These are phyloP conservation scores for Eudasyphora cyanicolor DNA, from an alignment of 2,888 invertebrate genomes.

Conservation along the genomic window DNA sequence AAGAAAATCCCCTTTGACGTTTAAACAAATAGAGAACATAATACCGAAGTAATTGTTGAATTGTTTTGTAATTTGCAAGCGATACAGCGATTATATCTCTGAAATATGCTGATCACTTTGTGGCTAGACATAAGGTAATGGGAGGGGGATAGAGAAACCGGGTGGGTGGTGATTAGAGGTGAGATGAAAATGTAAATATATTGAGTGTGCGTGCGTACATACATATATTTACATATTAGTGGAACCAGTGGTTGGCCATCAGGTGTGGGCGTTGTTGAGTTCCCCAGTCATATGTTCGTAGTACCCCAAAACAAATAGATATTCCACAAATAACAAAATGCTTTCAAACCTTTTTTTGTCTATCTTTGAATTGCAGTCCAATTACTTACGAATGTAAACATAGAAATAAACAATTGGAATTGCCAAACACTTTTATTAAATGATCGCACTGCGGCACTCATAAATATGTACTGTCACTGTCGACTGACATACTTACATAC, in stretches of 20 bases:
- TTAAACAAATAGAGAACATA: too few relatives aligned
- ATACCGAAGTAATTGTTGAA: too few relatives aligned
- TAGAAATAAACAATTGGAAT: constrained; percentile 26
- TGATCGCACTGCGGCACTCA: constrained; percentile 26
- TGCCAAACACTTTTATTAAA: constrained; percentile 36
- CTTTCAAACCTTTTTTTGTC: neutral
- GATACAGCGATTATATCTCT: constrained; percentile 29
- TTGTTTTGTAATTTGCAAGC: too few relatives aligned
- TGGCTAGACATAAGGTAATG: neutral
- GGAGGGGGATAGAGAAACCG: neutral
- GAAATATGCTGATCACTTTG: too few relatives aligned
- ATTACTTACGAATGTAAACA: constrained; percentile 14
- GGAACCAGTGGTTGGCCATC: constrained; percentile 55
- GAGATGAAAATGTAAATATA: neutral
- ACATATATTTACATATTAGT: too few relatives aligned
- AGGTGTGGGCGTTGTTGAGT: constrained; percentile 59
- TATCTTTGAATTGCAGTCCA: constrained; percentile 49
- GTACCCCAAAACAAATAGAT: constrained; percentile 25
- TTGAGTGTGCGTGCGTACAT: neutral
- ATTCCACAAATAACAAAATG: constrained; percentile 12
- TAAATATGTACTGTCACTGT: neutral
- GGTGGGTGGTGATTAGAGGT: constrained; percentile 3
- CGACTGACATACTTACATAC: neutral
- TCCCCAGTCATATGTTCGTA: too few relatives aligned
- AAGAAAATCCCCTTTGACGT: too few relatives aligned